Evolutionary conservation across 2,113 vertebrate genomes (phyloP), one percentile per base, ranked within the genome.

Genomic region (Rhineura floridana): DNA sequence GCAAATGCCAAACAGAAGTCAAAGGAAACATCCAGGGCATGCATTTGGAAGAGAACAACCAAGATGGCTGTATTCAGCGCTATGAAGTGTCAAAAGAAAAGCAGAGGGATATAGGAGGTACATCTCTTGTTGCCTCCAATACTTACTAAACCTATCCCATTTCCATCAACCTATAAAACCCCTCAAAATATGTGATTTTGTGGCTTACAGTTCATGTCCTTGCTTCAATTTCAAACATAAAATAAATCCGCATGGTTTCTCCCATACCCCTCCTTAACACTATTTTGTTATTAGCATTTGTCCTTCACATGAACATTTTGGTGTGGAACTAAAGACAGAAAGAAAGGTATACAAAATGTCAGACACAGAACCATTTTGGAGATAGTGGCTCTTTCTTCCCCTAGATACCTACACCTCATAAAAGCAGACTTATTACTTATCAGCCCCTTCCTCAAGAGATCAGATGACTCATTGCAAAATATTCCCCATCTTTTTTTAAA

Each of bases 1-100:
- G n/a, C n/a, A 93, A 91, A 70, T 81, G 59, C 62, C 17, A 79
- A 92, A 86, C 77, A 91, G 90, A 94, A 52, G 73, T 85, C 73
- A 91, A 89, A 21, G 73, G 63, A 89, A 92, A 80, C 21, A 88
- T 33, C 33, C 89, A n/a, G 0, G 1, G 30, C 67, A 84, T 82
- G 0, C 0, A 1, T 88, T 4, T 46, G 25, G 23, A 83, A 55
- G 11, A 82, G 52, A 63, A 44, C 39, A 1, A 59, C 33, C 76
- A 36, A n/a, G 59, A 52, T 50, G 4, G 30, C 39, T 23, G 15
- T 76, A 25, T 77, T 52, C 46, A 69, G 30, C 2, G 76, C 39
- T 44, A 6, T 87, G 42, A 69, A 69, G 21, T 28, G 15, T 86
- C 36, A n/a, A 76, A 89, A 78, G 4, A 87, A 30, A 55, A 83